Base-by-base conservation (phyloP, 2,113 vertebrate genomes). In the Brachyhypopomus gauderio region DNA sequence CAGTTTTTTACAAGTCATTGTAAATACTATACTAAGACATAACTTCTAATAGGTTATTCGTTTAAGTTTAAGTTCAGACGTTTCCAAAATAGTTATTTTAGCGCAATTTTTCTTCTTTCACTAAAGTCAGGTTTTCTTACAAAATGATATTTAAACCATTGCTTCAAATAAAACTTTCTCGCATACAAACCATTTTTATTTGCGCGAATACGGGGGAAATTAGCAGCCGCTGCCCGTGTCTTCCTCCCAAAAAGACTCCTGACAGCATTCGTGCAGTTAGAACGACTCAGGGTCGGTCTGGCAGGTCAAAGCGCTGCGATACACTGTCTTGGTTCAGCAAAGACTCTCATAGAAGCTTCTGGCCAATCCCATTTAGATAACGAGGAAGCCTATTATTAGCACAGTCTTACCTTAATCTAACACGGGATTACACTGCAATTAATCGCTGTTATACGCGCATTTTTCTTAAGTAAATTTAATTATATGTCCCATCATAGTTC, bases 341-440 rank as follows among this genome's bases (percentile, higher is more conserved):
- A 88, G 89, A 90, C 88, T 85, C 88, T 89, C 75, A 72, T 81
- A 67, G 80, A 86, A 87, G 87, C 89, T 80, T 72, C 87, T 90
- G 91, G 90, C 16, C 84, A 93, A 92, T 93, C 91, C 80, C 88
- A 85, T 90, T 89, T 85, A 78, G 55, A 77, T 23, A 69, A 66
- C 73, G 3, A 72, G 77, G 66, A 91, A 90, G 83, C 89, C 90
- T 90, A 92, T 92, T 89, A 91, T 90, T 91, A 91, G 86, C 77
- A 9, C 72, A 82, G 74, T 67, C 67, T 85, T 58, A 74, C 22
- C 75, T 78, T 86, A 83, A 88, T 87, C 87, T 8, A 72, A 82
- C 5, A 66, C 81, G 83, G 80, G 81, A 82, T 87, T 87, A 87
- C 78, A 74, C 72, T 85, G 81, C 79, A 77, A 83, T 89, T 89